These are phyloP conservation scores for Tetranychus cinnabarinus DNA, from an alignment of 1,140 invertebrate genomes.

Conservation along the genomic window DNA sequence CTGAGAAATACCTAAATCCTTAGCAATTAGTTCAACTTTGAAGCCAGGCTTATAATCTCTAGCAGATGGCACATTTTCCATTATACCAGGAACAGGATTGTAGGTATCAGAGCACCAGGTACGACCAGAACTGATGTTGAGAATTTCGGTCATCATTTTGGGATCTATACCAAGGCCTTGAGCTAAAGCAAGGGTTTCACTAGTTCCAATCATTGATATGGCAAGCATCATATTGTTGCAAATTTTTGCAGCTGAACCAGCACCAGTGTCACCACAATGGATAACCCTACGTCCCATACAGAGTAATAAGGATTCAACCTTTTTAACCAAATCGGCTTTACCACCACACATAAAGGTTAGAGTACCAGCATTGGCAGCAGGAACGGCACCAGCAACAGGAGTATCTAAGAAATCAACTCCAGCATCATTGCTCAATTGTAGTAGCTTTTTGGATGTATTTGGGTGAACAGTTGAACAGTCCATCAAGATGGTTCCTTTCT, in stretches of 20 bases:
- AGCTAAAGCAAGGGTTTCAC: constrained; percentile 76
- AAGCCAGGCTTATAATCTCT: constrained; percentile 82
- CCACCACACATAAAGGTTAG: constrained; percentile 93
- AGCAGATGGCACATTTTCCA: constrained; percentile 57
- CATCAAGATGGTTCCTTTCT: constrained; percentile 43
- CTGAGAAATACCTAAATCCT: constrained; percentile 78
- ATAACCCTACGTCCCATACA: constrained; percentile 76
- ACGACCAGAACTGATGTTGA: constrained; percentile 79
- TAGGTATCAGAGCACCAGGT: constrained; percentile 92
- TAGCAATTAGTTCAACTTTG: constrained; percentile 65
- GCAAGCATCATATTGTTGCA: constrained; percentile 92
- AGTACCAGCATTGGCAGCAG: constrained; percentile 60
- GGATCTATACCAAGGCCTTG: constrained; percentile 74
- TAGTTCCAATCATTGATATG: constrained; percentile 66
- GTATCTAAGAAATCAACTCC: constrained; percentile 67
- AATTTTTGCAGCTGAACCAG: constrained; percentile 84
- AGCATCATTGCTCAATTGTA: constrained; percentile 32
- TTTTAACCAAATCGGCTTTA: constrained; percentile 36
- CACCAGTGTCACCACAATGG: constrained; percentile 68
- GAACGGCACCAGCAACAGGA: constrained; percentile 52
- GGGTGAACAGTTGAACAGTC: constrained; percentile 93
- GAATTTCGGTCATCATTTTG: constrained; percentile 56
- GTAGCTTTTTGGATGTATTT: constrained; percentile 46
- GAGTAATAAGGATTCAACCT: constrained; percentile 42
- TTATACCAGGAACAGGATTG: constrained; percentile 80